A percentile compares a stretch with the other conserved stretches of the same genome.
These are phyloP conservation scores for Platyrinchus mystaceus DNA, from an alignment of 2,797 vertebrate genomes.

Conservation along the genomic window DNA sequence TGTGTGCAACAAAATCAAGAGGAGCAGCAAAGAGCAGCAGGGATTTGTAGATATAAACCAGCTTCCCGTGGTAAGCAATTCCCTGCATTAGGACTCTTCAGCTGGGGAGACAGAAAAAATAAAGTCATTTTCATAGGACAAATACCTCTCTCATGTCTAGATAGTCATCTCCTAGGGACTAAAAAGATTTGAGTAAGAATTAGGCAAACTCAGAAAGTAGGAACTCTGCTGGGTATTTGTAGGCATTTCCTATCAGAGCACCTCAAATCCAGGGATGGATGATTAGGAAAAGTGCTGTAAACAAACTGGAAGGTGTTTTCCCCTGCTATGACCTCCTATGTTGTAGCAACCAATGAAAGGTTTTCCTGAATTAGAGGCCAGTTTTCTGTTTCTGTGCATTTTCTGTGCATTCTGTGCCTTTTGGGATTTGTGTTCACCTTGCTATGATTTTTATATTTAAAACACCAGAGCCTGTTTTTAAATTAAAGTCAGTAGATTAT, in stretches of 20 bases:
- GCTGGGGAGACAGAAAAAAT: background rate
- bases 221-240: background rate
- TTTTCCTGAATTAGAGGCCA: background rate
- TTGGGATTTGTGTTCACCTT: background rate
- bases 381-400: background rate
- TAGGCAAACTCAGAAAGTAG: background rate
- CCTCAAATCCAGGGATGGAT: background rate
- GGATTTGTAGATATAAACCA: background rate
- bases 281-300: background rate
- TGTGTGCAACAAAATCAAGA: background rate
- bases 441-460: background rate
- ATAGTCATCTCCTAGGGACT: background rate
- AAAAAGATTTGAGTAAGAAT: background rate
- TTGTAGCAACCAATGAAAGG: background rate
- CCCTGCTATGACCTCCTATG: fast-evolving
- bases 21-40: background rate
- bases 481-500: background rate
- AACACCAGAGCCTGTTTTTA: background rate
- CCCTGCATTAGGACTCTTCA: background rate
- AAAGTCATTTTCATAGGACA: background rate
- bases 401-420: background rate
- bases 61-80: background rate
- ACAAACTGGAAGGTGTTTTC: background rate
- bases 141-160: background rate
- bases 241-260: background rate